Evolutionary conservation across 2,797 vertebrate species (phyloP).

Genomic region (Typhlichthys eigenmanni): DNA sequence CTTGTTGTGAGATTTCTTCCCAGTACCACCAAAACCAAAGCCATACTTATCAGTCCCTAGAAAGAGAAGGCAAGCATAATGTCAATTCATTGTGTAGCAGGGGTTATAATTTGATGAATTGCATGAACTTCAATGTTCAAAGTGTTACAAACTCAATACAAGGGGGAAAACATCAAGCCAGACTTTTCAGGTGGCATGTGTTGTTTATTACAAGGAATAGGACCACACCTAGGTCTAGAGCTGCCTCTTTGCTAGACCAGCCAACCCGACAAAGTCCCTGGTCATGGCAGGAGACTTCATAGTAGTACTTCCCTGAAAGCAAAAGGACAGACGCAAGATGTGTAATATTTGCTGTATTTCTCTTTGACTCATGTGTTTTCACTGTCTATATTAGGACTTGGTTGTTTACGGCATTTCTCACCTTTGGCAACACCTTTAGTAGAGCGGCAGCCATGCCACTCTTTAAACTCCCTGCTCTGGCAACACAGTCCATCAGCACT

Average conservation of each 20-base stretch:
- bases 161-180: not conserved
- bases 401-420: slow-evolving; percentile 38
- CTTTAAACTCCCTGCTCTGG: slow-evolving; percentile 97
- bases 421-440: slow-evolving; percentile 93
- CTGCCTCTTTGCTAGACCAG: slow-evolving; percentile 92
- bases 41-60: slow-evolving; percentile 93
- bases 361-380: not conserved
- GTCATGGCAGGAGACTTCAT: slow-evolving; percentile 92
- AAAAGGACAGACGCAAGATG: not conserved
- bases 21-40: slow-evolving; percentile 97
- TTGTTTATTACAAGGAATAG: not conserved
- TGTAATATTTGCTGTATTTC: not conserved
- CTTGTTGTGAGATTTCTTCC: slow-evolving; percentile 98
- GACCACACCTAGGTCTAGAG: slow-evolving; percentile 88
- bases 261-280: slow-evolving; percentile 95
- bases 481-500: slow-evolving; percentile 92
- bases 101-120: not conserved
- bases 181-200: not conserved
- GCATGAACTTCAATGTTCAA: too few species aligned
- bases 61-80: slow-evolving; percentile 5
- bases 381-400: not conserved
- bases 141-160: too few species aligned
- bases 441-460: slow-evolving; percentile 96
- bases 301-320: slow-evolving; percentile 88
- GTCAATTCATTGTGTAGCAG: not conserved